Base-by-base conservation (phyloP, 2,888 invertebrate species). In the Mesochorus sp. region DNA sequence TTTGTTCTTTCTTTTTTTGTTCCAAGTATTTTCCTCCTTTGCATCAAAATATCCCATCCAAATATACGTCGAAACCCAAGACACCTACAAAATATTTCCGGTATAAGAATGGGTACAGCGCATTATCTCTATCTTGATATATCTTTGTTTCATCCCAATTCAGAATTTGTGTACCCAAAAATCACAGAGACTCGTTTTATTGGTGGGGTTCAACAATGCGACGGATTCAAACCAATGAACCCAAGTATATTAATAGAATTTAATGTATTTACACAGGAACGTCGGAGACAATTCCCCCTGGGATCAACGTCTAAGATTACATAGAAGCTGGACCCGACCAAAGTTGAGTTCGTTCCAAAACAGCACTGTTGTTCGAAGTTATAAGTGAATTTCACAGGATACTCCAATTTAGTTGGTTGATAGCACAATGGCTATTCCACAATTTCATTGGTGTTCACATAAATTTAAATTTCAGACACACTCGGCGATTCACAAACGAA, bases 201-300 rank as follows among this genome's bases (percentile, higher is more conserved):
- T 12, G 39, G 14, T n/a, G 3, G 14, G 19, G 39, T 55, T 14
- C 34, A 44, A 17, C 28, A 0, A 19, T 12, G 5, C 8, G 12
- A 4, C 26, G 49, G 21, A 14, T 62, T 21, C 31, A 21, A n/a
- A 53, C 44, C n/a, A 31, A 31, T 34, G 44, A 21, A 44, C 34
- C 2, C 28, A 19, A 3, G 67, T 28, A 3, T 53, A 67, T 39
- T 53, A n/a, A 24, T 49, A 64, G 49, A 34, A 5, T 24, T 10
- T 34, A 49, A 66, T 55, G 42, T 44, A 5, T 61, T 64, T 67
- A 86, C 83, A 79, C 73, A 53, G 1, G 39, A 17, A 6, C n/a
- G n/a, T n/a, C n/a, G n/a, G n/a, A n/a, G n/a, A n/a, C n/a, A 17
- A 67, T 28, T 19, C n/a, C 53, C 28, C 42, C 26, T 34, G 49